phyloP scores from a whole-genome alignment of 2,797 vertebrate species.

The Melanotaenia nigrans region DNA sequence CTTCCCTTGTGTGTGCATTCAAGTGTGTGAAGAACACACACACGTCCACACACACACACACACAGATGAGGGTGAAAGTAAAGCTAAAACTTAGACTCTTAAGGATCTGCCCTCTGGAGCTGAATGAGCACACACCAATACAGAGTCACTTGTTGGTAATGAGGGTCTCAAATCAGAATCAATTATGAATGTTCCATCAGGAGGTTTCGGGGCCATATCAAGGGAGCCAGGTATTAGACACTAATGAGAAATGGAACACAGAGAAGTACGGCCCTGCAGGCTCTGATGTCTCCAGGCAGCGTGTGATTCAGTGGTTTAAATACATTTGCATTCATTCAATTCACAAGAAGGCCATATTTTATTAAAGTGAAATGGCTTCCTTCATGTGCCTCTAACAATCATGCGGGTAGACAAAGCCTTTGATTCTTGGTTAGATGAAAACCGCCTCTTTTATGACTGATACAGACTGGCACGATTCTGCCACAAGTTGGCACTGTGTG shows the following conservation, averaged over 20 bases:
- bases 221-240: slow-evolving; percentile 71
- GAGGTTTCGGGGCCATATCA: slow-evolving; percentile 70
- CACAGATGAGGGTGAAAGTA: slow-evolving; percentile 38
- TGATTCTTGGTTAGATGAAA: slow-evolving; percentile 67
- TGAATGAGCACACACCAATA: slow-evolving; percentile 51
- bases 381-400: slow-evolving; percentile 64
- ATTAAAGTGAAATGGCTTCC: slow-evolving; percentile 69
- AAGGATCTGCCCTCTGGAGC: slow-evolving; percentile 63
- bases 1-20: slow-evolving; percentile 23
- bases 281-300: slow-evolving; percentile 67
- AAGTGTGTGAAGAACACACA: slow-evolving; percentile 2
- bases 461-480: slow-evolving; percentile 40
- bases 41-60: background rate
- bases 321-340: slow-evolving; percentile 78
- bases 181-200: slow-evolving; percentile 82
- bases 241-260: slow-evolving; percentile 79
- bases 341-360: slow-evolving; percentile 70
- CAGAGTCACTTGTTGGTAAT: slow-evolving; percentile 79
- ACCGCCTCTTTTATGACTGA: slow-evolving; percentile 49
- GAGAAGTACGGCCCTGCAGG: slow-evolving; percentile 71
- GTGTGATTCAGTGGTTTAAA: slow-evolving; percentile 72
- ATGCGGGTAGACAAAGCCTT: slow-evolving; percentile 63
- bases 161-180: slow-evolving; percentile 78
- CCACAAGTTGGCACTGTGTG: background rate
- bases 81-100: slow-evolving; percentile 54